phyloP scores from a whole-genome alignment of 2,113 vertebrate genomes.

The Antigone vipio region DNA sequence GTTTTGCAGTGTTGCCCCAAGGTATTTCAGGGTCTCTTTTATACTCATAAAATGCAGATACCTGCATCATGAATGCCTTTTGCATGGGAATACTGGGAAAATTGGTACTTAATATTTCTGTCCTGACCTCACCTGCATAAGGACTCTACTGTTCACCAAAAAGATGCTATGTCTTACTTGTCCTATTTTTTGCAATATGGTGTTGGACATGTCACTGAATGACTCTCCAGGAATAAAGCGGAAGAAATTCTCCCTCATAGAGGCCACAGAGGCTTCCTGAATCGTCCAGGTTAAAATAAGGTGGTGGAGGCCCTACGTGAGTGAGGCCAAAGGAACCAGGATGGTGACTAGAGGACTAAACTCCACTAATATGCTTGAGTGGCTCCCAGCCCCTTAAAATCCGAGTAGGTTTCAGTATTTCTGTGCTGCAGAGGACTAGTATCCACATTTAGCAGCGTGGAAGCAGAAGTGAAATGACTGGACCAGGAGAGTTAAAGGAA shows the following conservation, averaged over 20 bases:
- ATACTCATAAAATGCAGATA: background rate
- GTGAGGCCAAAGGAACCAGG: background rate
- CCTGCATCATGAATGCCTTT: background rate
- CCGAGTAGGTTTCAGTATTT: background rate
- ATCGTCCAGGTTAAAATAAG: background rate
- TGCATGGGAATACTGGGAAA: background rate
- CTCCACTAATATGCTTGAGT: background rate
- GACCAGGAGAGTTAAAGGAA: background rate
- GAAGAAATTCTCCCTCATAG: background rate
- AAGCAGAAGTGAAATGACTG: background rate
- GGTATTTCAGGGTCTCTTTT: background rate
- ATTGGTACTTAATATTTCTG: background rate
- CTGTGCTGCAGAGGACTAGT: background rate
- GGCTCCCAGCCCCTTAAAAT: background rate
- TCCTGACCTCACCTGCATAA: background rate
- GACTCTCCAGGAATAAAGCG: background rate
- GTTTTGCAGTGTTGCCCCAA: background rate
- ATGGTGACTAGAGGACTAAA: background rate
- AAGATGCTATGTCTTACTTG: background rate
- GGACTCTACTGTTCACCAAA: background rate
- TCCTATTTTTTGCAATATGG: background rate
- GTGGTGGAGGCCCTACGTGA: rapidly evolving
- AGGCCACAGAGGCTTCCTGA: background rate
- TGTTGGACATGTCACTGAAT: background rate
- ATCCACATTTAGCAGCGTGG: background rate